These are phyloP conservation scores for Drosophila ambigua DNA, from an alignment of 1,140 invertebrate genomes.

Conservation along the genomic window DNA sequence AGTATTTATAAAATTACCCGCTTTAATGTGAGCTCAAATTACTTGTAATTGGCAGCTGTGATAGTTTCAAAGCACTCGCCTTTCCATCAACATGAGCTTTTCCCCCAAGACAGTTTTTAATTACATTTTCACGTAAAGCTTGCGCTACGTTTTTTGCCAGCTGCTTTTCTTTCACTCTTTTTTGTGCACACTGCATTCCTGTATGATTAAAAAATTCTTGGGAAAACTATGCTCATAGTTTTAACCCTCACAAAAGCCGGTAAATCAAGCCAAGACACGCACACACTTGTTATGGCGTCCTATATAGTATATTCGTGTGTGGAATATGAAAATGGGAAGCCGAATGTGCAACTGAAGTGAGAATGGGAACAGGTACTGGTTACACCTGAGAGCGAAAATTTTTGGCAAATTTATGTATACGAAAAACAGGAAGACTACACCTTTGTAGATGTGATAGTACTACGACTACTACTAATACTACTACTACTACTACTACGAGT, in stretches of 20 bases:
- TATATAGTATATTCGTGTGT: background rate
- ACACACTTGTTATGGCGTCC: constrained; percentile 36
- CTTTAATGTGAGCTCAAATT: constrained; percentile 37
- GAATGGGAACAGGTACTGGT: background rate
- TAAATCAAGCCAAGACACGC: constrained; percentile 62
- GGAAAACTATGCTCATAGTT: constrained; percentile 65
- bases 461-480: constrained; percentile 34
- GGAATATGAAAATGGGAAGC: constrained; percentile 11
- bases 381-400: constrained; percentile 10
- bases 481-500: constrained; percentile 30
- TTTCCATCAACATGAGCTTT: constrained; percentile 9
- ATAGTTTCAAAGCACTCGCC: constrained; percentile 28
- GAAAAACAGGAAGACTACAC: constrained; percentile 41
- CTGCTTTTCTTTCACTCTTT: constrained; percentile 35
- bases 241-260: constrained; percentile 61
- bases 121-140: constrained; percentile 54
- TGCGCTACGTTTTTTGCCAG: constrained; percentile 4
- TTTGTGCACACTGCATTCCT: constrained; percentile 29
- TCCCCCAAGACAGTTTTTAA: constrained; percentile 39
- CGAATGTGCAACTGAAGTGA: background rate
- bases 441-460: constrained; percentile 37
- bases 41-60: constrained; percentile 39
- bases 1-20: constrained; percentile 40
- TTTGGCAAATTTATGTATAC: constrained; percentile 71
- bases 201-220: constrained; percentile 79